Evolutionary conservation across 2,797 vertebrate genomes (phyloP).

Genomic region (Amniataba percoides): DNA sequence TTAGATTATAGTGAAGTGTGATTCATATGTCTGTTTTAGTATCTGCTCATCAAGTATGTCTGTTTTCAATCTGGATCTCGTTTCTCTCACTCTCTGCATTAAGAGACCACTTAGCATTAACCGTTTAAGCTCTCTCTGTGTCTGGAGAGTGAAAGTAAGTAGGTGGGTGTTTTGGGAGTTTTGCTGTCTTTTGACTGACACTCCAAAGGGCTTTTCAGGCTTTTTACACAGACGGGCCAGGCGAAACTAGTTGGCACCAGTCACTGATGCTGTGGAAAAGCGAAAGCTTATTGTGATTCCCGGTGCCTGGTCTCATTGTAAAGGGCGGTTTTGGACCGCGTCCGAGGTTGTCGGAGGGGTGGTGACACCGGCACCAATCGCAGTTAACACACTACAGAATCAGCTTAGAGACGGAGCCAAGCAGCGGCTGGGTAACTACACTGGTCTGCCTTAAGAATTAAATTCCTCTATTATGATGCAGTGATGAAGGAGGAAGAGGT

Average conservation of each 20-base stretch:
- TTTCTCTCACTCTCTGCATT: constrained; percentile 1
- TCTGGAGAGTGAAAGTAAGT: constrained; percentile 33
- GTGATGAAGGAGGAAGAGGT: constrained; percentile 43
- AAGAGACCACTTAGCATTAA: constrained; percentile 17
- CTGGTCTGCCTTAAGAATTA: constrained; percentile 33
- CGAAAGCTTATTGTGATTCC: constrained; percentile 55
- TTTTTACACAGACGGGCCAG: constrained; percentile 22
- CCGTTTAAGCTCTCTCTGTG: constrained; percentile 9
- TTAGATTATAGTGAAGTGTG: background rate
- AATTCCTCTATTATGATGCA: constrained; percentile 60
- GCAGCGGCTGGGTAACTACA: constrained; percentile 22
- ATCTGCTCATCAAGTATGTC: background rate
- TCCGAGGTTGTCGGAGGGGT: constrained; percentile 48
- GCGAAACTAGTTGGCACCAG: constrained; percentile 63
- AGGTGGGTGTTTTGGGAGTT: constrained; percentile 47
- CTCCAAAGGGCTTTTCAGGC: constrained; percentile 46
- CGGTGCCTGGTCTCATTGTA: constrained; percentile 42
- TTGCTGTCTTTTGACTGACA: constrained; percentile 52
- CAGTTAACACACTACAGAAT: constrained; percentile 48
- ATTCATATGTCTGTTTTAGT: background rate
- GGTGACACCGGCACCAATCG: constrained; percentile 49
- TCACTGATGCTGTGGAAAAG: constrained; percentile 39
- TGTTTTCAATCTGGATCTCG: constrained; percentile 1
- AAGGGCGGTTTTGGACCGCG: constrained; percentile 42
- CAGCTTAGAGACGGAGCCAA: constrained; percentile 38